Percentiles rank a stretch among this genome's conserved stretches.
These are phyloP conservation scores for Drosophila tani DNA, from an alignment of 1,140 invertebrate genomes.

Conservation along the genomic window DNA sequence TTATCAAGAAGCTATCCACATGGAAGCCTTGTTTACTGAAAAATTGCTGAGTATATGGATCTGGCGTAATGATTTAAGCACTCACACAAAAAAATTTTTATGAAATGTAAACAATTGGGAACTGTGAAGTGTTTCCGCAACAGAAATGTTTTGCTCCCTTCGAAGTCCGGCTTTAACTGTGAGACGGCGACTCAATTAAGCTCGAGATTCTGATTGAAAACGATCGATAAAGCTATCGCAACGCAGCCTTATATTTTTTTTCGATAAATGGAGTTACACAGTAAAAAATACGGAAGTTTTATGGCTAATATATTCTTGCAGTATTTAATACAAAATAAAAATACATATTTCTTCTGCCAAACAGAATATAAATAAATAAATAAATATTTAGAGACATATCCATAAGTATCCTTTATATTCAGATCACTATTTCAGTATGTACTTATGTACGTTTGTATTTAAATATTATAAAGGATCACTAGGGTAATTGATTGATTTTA, in stretches of 20 bases:
- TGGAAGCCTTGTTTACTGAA: not conserved
- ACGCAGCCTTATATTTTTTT: not conserved
- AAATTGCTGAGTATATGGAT: constrained; percentile 1
- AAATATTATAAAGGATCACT: too few relatives aligned
- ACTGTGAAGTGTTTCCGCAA: not conserved
- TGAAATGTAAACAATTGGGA: constrained; percentile 5
- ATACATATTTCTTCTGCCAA: too few relatives aligned
- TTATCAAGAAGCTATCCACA: not conserved
- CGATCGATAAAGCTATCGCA: constrained; percentile 9
- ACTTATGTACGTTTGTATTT: too few relatives aligned
- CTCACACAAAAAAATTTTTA: not conserved
- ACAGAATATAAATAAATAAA: too few relatives aligned
- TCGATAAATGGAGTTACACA: not conserved
- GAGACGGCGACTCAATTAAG: not conserved
- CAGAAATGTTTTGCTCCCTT: not conserved
- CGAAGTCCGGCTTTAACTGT: not conserved
- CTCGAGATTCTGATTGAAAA: not conserved
- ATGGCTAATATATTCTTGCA: too few relatives aligned
- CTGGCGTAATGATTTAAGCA: not conserved
- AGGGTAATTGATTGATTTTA: too few relatives aligned
- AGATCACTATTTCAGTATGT: too few relatives aligned
- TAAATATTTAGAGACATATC: too few relatives aligned
- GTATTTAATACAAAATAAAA: too few relatives aligned
- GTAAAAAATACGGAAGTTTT: too few relatives aligned
- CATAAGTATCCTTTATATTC: too few relatives aligned